These are phyloP conservation scores for Seriola quinqueradiata DNA, from an alignment of 2,113 vertebrate species.

Conservation along the genomic window DNA sequence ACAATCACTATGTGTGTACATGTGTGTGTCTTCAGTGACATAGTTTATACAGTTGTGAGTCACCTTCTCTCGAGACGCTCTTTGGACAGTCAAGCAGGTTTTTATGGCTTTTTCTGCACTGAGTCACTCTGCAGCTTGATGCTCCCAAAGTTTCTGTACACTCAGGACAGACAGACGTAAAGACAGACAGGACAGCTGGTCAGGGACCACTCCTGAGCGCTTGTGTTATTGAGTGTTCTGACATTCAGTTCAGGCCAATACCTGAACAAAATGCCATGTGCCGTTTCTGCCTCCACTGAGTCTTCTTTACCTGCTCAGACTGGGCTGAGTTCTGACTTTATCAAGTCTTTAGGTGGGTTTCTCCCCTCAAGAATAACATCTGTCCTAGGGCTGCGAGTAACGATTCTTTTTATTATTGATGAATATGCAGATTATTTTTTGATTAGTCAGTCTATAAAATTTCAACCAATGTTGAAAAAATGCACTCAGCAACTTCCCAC, in stretches of 20 bases:
- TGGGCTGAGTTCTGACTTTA: not conserved
- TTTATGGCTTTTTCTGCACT: constrained; percentile 48
- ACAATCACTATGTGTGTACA: not conserved
- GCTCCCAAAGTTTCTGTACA: not conserved
- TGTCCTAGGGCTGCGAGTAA: not conserved
- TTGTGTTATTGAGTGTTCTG: constrained; percentile 66
- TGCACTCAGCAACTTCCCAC: not conserved
- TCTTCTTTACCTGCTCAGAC: not conserved
- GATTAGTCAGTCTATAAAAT: too few species aligned
- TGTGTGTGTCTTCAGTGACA: not conserved
- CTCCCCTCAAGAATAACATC: not conserved
- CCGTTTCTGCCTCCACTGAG: constrained; percentile 6
- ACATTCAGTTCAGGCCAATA: constrained; percentile 57
- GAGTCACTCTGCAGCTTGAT: constrained; percentile 3
- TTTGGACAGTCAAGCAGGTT: constrained; percentile 33
- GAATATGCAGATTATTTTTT: not conserved
- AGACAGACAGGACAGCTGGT: not conserved
- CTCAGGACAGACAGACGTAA: not conserved
- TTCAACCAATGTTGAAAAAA: not conserved
- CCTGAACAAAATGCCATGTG: constrained; percentile 34
- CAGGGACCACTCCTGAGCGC: constrained; percentile 24
- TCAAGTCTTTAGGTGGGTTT: not conserved
- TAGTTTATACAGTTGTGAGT: constrained; percentile 31
- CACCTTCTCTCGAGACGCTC: constrained; percentile 27
- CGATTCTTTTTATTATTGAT: not conserved